Base-by-base conservation (phyloP, 2,797 vertebrate species). In the Hippopotamyrus pictus region DNA sequence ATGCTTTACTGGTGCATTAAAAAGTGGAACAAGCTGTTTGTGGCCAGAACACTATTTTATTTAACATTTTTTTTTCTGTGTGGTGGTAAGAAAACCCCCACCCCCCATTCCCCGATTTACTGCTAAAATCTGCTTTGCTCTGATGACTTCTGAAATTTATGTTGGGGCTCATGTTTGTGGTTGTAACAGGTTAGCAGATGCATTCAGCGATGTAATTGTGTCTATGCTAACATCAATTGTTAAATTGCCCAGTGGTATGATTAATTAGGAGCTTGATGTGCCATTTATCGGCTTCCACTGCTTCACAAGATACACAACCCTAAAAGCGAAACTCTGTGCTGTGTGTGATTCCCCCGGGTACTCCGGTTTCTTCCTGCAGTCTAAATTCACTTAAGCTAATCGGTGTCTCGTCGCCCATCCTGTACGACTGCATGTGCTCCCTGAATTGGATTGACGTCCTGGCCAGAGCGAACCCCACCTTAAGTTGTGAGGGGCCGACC, bases 191-290 rank as follows among this genome's bases (percentile, higher is more conserved):
- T 76, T 76, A 76, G 33, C 69, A 19, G 41, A 76, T 76, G 69
- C 29, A 76, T 76, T 37, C 69, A 76, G 69, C 69, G 69, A 76
- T 76, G 69, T 76, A 76, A 76, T 76, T 76, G 69, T 76, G 69
- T 76, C 69, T 76, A 76, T 76, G 41, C 69, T 76, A 76, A 76
- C 33, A 76, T 76, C 69, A 76, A 76, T 76, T 76, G 69, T 76
- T 76, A 76, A 76, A 76, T 76, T 76, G 33, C 69, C 69, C 69
- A 76, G 69, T 76, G 69, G 69, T 76, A 76, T 76, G 69, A 76
- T 76, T 76, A 76, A 76, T 76, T 76, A 76, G 69, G 5, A 76
- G 29, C 69, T 76, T 76, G 69, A 76, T 76, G 69, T 76, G 69
- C 69, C 69, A 41, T 76, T 76, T 76, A 76, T 76, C 29, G 12